Percentiles rank a stretch among this genome's conserved stretches.
Evolutionary conservation across 2,113 vertebrate species (phyloP).

Genomic region (Zapornia atra): DNA sequence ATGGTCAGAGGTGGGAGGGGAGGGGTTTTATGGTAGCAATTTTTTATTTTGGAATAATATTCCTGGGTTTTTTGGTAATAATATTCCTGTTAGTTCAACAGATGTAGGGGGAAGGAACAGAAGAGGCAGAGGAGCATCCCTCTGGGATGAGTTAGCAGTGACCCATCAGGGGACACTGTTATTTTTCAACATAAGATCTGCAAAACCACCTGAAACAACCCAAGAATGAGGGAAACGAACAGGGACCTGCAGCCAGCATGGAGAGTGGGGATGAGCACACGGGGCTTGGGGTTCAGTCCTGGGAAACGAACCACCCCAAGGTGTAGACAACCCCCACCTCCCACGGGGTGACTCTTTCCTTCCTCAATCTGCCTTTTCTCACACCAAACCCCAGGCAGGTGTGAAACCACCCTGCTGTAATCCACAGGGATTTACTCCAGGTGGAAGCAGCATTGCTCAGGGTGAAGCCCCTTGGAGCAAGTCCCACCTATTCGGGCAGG

Average conservation of each 20-base stretch:
- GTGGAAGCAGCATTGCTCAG: not conserved
- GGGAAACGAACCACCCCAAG: fast-evolving
- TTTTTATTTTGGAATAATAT: no score
- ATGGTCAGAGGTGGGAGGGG: fast-evolving
- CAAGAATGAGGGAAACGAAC: not conserved
- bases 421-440: fast-evolving
- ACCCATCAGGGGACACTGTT: not conserved
- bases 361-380: not conserved
- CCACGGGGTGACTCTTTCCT: not conserved
- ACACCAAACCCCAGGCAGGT: not conserved
- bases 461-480: not conserved
- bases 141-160: not conserved
- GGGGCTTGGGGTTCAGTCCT: not conserved
- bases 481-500: not conserved
- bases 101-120: fast-evolving
- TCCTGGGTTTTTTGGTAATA: no score
- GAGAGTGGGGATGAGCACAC: fast-evolving
- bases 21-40: not conserved
- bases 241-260: fast-evolving
- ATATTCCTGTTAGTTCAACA: not conserved
- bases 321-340: no score
- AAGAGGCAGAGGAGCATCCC: not conserved
- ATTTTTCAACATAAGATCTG: not conserved
- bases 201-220: not conserved
- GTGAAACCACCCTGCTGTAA: fast-evolving